phyloP scores from a whole-genome alignment of 2,113 vertebrate genomes.

The Charadrius vociferus region DNA sequence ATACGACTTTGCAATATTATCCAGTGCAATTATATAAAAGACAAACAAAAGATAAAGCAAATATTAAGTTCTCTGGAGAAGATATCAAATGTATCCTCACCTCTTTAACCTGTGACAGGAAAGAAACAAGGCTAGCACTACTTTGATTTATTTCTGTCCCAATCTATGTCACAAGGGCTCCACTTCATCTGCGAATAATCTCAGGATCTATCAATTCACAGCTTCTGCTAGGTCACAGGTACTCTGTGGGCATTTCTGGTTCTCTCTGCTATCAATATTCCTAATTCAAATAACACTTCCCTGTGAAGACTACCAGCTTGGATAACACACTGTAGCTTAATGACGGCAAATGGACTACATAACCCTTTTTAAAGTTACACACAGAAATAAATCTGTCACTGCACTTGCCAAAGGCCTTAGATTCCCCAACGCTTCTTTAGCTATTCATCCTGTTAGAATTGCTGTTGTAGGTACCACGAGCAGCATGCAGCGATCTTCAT shows the following conservation, averaged over 20 bases:
- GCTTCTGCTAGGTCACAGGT: not conserved
- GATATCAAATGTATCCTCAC: not conserved
- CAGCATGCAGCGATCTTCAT: fast-evolving
- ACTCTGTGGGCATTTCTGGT: not conserved
- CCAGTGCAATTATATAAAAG: conserved; percentile 47
- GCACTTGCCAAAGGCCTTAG: not conserved
- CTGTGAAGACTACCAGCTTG: not conserved
- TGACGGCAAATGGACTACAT: too few relatives aligned
- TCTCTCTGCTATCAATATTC: not conserved
- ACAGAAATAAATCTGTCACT: not conserved
- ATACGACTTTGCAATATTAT: conserved; percentile 68
- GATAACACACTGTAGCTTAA: not conserved
- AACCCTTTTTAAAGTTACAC: fast-evolving
- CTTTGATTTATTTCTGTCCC: not conserved
- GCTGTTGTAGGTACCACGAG: not conserved
- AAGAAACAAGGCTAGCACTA: not conserved
- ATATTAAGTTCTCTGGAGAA: not conserved
- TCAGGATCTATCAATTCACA: not conserved
- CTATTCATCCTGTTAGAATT: fast-evolving
- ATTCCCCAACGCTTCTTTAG: not conserved
- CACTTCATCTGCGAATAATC: not conserved
- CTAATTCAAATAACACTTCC: not conserved
- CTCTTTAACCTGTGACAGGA: not conserved
- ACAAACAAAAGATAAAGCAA: conserved; percentile 21
- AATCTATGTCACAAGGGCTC: not conserved